A percentile compares a stretch with the other conserved stretches of the same genome.
These are phyloP conservation scores for Saguinus midas DNA, from an alignment of 2,113 vertebrate genomes.

Conservation along the genomic window DNA sequence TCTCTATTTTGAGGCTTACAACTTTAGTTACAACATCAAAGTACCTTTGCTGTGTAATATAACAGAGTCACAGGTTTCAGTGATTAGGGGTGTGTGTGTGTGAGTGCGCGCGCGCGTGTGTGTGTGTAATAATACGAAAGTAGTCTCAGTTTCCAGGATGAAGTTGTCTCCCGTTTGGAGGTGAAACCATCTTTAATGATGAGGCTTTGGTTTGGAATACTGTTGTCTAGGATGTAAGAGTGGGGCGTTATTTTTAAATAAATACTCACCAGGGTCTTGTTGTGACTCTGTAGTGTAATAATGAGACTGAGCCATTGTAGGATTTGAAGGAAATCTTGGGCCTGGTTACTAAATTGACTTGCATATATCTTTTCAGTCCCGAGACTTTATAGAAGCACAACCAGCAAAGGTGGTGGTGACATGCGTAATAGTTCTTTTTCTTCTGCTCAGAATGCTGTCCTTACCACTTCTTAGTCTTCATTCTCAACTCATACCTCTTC, in stretches of 20 bases:
- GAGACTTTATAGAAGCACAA: background rate
- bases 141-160: background rate
- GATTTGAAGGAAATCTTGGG: background rate
- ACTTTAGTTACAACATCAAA: background rate
- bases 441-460: background rate
- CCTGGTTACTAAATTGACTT: too few species aligned
- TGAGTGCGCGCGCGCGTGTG: too few species aligned
- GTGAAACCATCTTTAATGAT: background rate
- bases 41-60: background rate
- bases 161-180: background rate
- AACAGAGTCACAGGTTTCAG: background rate
- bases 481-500: background rate
- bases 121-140: background rate
- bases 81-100: background rate
- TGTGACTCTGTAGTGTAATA: background rate
- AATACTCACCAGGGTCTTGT: accelerated
- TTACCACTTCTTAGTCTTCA: background rate
- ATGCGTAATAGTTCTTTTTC: background rate
- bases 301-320: background rate
- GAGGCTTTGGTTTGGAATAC: accelerated
- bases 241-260: too few species aligned
- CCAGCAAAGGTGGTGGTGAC: too few species aligned
- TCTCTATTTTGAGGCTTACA: background rate
- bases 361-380: background rate
- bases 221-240: background rate